Evolutionary conservation across 2,888 invertebrate species (phyloP), one percentile per base, ranked within the genome.

Genomic region (Limnephilus rhombicus): DNA sequence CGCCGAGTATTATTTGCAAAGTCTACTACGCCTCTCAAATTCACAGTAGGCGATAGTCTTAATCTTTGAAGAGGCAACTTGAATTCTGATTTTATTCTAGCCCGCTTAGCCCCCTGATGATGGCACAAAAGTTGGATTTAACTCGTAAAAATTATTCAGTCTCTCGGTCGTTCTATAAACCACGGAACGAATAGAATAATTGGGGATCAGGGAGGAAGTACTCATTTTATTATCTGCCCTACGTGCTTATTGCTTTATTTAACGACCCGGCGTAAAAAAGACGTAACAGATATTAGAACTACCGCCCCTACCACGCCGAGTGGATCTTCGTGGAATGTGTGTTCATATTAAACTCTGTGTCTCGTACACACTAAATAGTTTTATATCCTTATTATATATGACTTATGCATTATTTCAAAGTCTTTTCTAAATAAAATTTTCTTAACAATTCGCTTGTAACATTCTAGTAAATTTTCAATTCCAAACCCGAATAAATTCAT

Each of bases 71-170:
- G 86, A 45, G 45, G 45, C 86, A 45, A 45, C 86, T 37, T 86
- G 86, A 86, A 86, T 86, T 86, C 45, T 45, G 45, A 86, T 86
- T 86, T 86, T 45, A 86, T 86, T 86, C 41, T 86, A 18, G 86
- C n/a, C 37, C 24, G 86, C 29, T 45, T 86, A 86, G 15, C 29
- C 49, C 45, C 37, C 86, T 83, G 86, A 86, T 45, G 86, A 86
- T 45, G 85, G 45, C 37, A 45, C 86, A 86, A 45, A 45, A 85
- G 85, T 41, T 85, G 68, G 68, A 68, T 68, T 68, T 68, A 68
- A 68, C 68, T 68, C 68, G 68, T 68, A 68, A 68, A 68, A 68
- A 68, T 68, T 68, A 68, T 68, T 68, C 68, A 68, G 68, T 24
- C 68, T 68, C 68, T 68, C 68, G 68, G 68, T 37, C 37, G 85